Conservation (phyloP, 1,140 invertebrate species). For the Drosophila melanogaster region DNA sequence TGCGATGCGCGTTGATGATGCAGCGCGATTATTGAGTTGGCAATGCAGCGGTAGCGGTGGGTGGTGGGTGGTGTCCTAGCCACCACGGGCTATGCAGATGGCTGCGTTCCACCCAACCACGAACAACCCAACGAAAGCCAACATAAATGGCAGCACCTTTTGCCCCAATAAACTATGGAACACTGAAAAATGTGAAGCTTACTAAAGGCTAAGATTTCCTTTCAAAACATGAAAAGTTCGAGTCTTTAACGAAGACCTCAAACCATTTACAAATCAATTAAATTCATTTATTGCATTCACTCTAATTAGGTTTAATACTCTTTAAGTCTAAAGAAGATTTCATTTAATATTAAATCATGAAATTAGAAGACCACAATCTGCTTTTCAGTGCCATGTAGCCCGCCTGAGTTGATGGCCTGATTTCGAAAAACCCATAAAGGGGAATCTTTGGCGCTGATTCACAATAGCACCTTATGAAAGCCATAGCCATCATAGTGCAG, state of each 20-base stretch:
- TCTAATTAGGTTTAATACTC: too few species aligned
- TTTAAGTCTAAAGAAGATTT: too few species aligned
- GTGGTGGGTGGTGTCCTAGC: too few species aligned
- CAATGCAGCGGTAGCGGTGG: conserved; percentile 4
- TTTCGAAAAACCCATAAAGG: conserved; percentile 1
- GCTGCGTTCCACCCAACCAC: neutral
- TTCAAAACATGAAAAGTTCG: too few species aligned
- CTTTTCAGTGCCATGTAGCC: too few species aligned
- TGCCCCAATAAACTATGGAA: neutral
- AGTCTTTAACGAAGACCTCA: too few species aligned
- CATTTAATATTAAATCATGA: too few species aligned
- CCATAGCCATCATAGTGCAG: neutral
- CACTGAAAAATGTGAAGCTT: neutral
- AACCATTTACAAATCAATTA: too few species aligned
- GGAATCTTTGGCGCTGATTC: conserved; percentile 4
- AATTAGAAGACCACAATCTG: too few species aligned
- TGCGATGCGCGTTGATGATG: conserved; percentile 42
- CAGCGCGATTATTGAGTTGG: conserved; percentile 29
- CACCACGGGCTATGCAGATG: conserved; percentile 14
- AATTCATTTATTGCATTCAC: too few species aligned
- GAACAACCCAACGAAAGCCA: neutral
- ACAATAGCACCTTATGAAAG: neutral
- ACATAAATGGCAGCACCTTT: conserved; percentile 3
- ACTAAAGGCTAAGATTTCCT: neutral
- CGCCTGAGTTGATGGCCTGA: neutral